These are phyloP conservation scores for Amblyopsis rosae DNA, from an alignment of 2,113 vertebrate species.

Conservation along the genomic window DNA sequence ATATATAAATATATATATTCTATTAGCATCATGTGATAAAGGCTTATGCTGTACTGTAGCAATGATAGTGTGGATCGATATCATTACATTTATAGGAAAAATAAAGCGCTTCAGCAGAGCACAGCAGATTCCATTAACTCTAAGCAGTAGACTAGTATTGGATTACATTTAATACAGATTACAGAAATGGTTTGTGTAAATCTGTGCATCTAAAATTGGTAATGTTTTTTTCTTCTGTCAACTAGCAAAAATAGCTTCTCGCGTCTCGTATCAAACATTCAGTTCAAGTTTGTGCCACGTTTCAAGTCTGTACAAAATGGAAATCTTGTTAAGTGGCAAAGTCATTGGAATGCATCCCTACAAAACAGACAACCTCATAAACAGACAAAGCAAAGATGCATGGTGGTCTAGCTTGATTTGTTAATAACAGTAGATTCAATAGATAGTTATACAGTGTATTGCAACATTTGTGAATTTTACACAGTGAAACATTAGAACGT, in stretches of 20 bases:
- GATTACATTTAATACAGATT: constrained; percentile 15
- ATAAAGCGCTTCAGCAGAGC: background rate
- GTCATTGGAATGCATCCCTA: constrained; percentile 26
- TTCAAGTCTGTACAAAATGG: constrained; percentile 26
- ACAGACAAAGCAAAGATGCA: constrained; percentile 20
- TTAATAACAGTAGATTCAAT: constrained; percentile 48
- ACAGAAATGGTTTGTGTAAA: constrained; percentile 29
- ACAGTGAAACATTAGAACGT: constrained; percentile 37
- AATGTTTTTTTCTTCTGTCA: constrained; percentile 22
- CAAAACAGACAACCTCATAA: constrained; percentile 10
- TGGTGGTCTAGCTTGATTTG: constrained; percentile 21
- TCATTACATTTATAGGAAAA: constrained; percentile 8
- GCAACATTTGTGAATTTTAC: constrained; percentile 41
- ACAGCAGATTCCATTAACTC: background rate
- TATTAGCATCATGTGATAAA: constrained; percentile 31
- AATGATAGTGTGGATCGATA: constrained; percentile 20
- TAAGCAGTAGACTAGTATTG: constrained; percentile 3
- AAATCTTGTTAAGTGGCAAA: background rate
- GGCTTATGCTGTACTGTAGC: constrained; percentile 21
- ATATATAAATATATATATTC: too few relatives aligned
- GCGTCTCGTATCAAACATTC: constrained; percentile 35
- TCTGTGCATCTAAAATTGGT: constrained; percentile 8
- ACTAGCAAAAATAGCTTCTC: constrained; percentile 57
- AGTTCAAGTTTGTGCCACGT: constrained; percentile 19
- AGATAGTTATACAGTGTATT: constrained; percentile 60